Conservation (phyloP, 2,888 invertebrate genomes). For the Psylliodes chrysocephalus region DNA sequence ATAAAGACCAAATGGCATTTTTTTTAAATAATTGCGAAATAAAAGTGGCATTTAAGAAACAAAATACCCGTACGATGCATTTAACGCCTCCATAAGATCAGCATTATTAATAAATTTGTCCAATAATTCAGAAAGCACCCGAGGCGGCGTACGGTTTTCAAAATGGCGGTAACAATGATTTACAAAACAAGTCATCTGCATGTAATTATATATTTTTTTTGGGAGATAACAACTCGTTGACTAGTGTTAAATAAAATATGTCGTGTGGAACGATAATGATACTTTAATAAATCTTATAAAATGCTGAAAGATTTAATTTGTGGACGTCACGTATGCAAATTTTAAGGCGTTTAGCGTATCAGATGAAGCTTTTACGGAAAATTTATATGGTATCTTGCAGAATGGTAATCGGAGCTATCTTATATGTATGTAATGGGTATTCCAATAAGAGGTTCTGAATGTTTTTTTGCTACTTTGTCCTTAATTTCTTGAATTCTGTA, state of each 20-base stretch:
- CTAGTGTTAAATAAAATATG: slow-evolving; percentile 41
- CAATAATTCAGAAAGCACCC: not conserved
- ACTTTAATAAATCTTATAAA: slow-evolving; percentile 43
- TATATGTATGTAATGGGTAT: too few relatives aligned
- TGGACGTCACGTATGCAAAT: slow-evolving; percentile 41
- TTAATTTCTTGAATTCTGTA: too few relatives aligned
- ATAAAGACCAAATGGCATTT: too few relatives aligned
- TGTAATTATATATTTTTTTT: slow-evolving; percentile 41
- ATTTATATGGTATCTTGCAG: slow-evolving; percentile 39
- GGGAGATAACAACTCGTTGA: slow-evolving; percentile 32
- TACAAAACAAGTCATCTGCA: slow-evolving; percentile 26
- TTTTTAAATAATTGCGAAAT: too few relatives aligned
- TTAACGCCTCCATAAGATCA: too few relatives aligned
- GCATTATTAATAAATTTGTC: too few relatives aligned
- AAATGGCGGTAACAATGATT: slow-evolving; percentile 5
- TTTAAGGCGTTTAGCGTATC: slow-evolving; percentile 43
- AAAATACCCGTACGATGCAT: too few relatives aligned
- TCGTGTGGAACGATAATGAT: slow-evolving; percentile 41
- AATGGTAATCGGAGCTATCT: slow-evolving; percentile 38
- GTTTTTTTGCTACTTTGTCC: too few relatives aligned
- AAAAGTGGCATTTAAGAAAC: too few relatives aligned
- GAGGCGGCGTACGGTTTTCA: too few relatives aligned
- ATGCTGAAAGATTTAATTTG: slow-evolving; percentile 40
- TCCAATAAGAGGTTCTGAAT: too few relatives aligned
- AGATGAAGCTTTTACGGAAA: slow-evolving; percentile 40